These are phyloP conservation scores for Drosophila virilis DNA, from an alignment of 1,140 invertebrate genomes.

Conservation along the genomic window DNA sequence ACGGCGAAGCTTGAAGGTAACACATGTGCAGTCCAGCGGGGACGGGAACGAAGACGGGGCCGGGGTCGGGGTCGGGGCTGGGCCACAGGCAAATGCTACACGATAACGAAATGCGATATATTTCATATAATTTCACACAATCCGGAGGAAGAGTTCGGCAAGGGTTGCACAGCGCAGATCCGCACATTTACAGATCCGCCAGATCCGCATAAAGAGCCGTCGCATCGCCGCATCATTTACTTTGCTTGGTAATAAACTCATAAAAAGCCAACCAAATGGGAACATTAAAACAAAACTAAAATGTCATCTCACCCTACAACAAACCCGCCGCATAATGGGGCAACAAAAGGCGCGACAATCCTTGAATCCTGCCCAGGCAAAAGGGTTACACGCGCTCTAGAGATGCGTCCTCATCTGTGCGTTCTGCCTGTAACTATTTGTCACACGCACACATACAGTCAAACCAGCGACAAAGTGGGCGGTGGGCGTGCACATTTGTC, in stretches of 20 bases:
- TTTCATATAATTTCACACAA: slow-evolving; percentile 49
- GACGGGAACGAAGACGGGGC: too few relatives aligned
- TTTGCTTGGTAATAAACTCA: slow-evolving; percentile 80
- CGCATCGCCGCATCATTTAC: slow-evolving; percentile 43
- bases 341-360: slow-evolving; percentile 45
- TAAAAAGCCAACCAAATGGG: slow-evolving; percentile 68
- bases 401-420: slow-evolving; percentile 14
- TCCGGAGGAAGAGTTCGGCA: slow-evolving; percentile 3
- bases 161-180: slow-evolving; percentile 21
- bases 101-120: slow-evolving; percentile 39
- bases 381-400: slow-evolving; percentile 32
- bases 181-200: slow-evolving; percentile 19
- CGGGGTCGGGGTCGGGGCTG: background rate
- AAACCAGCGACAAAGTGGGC: slow-evolving; percentile 41
- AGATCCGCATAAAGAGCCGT: slow-evolving; percentile 20
- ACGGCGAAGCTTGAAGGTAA: slow-evolving; percentile 16
- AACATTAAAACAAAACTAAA: slow-evolving; percentile 82
- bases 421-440: slow-evolving; percentile 39
- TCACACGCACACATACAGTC: slow-evolving; percentile 14
- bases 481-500: slow-evolving; percentile 73
- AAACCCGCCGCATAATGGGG: slow-evolving; percentile 68
- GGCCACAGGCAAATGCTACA: slow-evolving; percentile 2
- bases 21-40: slow-evolving; percentile 45
- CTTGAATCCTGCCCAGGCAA: slow-evolving; percentile 5
- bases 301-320: slow-evolving; percentile 72